Percentiles rank a stretch among this genome's conserved stretches.
Conservation (phyloP, 2,888 invertebrate species). For the Dynastes maya region DNA sequence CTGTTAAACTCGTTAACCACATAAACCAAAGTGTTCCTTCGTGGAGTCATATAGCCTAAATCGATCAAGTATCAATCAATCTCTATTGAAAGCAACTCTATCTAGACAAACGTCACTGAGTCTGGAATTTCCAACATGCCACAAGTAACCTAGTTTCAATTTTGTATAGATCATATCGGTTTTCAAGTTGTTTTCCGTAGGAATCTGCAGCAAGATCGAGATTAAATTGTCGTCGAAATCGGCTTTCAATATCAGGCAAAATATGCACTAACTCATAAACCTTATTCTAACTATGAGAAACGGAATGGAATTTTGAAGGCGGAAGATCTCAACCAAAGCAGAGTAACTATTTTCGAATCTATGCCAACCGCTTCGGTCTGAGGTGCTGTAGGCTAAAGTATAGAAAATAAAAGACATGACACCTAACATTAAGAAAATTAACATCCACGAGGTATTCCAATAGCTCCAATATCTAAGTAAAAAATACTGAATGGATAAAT, state of each 20-base stretch:
- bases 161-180: constrained; percentile 22
- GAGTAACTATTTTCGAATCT: constrained; percentile 24
- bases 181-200: constrained; percentile 32
- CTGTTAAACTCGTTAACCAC: constrained; percentile 35
- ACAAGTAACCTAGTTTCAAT: constrained; percentile 15
- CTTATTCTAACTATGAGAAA: constrained; percentile 14
- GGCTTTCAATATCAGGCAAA: constrained; percentile 27
- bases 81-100: constrained; percentile 23
- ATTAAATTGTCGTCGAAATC: constrained; percentile 43
- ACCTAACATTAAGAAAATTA: constrained; percentile 19
- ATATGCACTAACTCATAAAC: constrained; percentile 33
- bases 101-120: not conserved
- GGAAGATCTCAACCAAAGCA: constrained; percentile 16
- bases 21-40: constrained; percentile 24
- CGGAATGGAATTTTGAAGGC: not conserved
- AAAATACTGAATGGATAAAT: too few relatives aligned
- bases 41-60: constrained; percentile 5
- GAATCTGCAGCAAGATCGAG: constrained; percentile 27
- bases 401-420: constrained; percentile 17
- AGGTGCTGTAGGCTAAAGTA: constrained; percentile 1
- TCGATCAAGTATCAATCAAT: constrained; percentile 27
- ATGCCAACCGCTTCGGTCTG: constrained; percentile 10
- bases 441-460: constrained; percentile 5
- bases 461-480: too few relatives aligned
- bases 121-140: not conserved